Percentiles rank a stretch among this genome's conserved stretches.
Evolutionary conservation across 2,797 vertebrate species (phyloP).

Genomic region (Margarornis squamiger): DNA sequence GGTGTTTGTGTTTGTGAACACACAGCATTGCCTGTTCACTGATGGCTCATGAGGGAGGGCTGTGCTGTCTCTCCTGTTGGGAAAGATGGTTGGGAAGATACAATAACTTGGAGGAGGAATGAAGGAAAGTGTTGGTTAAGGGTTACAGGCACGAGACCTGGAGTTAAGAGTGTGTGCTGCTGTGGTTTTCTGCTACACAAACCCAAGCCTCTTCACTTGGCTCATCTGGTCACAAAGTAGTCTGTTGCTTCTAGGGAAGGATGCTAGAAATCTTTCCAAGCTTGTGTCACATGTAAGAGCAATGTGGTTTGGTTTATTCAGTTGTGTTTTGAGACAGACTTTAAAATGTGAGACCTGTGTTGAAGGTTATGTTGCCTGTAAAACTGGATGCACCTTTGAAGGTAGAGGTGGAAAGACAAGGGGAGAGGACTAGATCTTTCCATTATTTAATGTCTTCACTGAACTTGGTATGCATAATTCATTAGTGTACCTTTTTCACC

Average conservation of each 20-base stretch:
- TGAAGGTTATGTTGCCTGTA: neutral
- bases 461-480: neutral
- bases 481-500: neutral
- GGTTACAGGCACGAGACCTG: neutral
- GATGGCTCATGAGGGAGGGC: neutral
- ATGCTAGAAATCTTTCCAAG: neutral
- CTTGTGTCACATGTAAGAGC: rapidly evolving
- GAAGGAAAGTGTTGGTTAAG: neutral
- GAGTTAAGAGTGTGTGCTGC: neutral
- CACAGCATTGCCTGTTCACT: neutral
- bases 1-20: rapidly evolving
- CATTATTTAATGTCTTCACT: neutral
- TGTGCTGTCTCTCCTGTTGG: neutral
- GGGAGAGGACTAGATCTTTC: neutral
- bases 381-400: neutral
- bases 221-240: neutral
- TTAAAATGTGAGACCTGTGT: neutral
- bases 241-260: neutral
- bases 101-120: rapidly evolving
- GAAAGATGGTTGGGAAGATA: neutral
- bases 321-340: neutral
- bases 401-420: neutral
- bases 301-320: neutral
- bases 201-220: neutral
- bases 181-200: neutral